Conservation (phyloP, 2,113 vertebrate genomes). For the Melospiza georgiana region DNA sequence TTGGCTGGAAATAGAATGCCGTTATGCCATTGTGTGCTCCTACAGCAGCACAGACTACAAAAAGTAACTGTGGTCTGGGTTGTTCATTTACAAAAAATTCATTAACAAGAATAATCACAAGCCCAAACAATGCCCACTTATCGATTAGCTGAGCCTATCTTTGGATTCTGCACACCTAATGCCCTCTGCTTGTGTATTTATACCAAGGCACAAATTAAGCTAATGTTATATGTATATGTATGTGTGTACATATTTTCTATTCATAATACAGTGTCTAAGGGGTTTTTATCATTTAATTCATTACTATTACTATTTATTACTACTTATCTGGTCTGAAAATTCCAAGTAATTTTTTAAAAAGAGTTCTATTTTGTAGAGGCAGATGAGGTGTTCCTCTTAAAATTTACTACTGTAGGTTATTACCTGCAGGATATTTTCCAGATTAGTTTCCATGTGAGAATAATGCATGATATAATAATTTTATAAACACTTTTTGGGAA, state of each 20-base stretch:
- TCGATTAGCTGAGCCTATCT: neutral
- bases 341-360: neutral
- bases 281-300: neutral
- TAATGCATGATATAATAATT: neutral
- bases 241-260: neutral
- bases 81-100: slow-evolving; percentile 13
- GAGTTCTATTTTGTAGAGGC: neutral
- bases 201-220: neutral
- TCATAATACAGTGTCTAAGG: neutral
- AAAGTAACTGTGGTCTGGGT: slow-evolving; percentile 6
- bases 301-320: neutral
- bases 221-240: neutral
- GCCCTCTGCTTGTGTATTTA: neutral
- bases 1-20: slow-evolving; percentile 10
- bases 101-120: slow-evolving; percentile 34
- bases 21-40: neutral
- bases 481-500: neutral
- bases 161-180: neutral
- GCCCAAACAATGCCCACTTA: neutral
- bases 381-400: neutral
- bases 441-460: neutral
- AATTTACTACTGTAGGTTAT: neutral
- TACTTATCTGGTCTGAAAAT: neutral
- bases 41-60: neutral
- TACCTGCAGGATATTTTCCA: neutral